Conservation (phyloP, 2,888 invertebrate species). For the Troides helena region DNA sequence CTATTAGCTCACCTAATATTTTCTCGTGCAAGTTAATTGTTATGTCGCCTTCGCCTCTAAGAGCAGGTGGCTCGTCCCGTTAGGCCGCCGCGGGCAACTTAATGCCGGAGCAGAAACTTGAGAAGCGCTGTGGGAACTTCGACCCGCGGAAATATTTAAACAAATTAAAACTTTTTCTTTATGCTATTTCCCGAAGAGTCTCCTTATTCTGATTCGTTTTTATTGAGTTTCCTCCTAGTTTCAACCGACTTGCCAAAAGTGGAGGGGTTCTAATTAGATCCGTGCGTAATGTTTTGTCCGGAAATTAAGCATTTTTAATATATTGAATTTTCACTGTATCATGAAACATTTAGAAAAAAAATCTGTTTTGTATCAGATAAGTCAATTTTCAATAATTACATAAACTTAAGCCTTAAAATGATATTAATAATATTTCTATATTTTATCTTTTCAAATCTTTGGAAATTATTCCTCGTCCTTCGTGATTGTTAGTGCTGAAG, state of each 20-base stretch:
- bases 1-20: slow-evolving; percentile 78
- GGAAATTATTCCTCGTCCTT: neutral
- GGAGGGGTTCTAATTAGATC: slow-evolving; percentile 39
- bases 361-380: neutral
- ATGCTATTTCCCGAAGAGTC: slow-evolving; percentile 58
- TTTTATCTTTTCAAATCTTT: too few species aligned
- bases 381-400: neutral
- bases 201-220: slow-evolving; percentile 62
- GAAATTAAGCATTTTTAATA: slow-evolving; percentile 21
- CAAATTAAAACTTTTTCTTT: slow-evolving; percentile 78
- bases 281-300: slow-evolving; percentile 33
- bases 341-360: neutral
- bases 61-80: slow-evolving; percentile 76
- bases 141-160: slow-evolving; percentile 73
- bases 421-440: too few species aligned
- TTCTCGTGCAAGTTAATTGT: slow-evolving; percentile 77
- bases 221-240: slow-evolving; percentile 55
- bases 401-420: too few species aligned
- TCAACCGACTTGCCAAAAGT: slow-evolving; percentile 42
- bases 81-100: slow-evolving; percentile 65
- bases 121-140: slow-evolving; percentile 56
- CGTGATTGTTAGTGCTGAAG: neutral
- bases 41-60: slow-evolving; percentile 76
- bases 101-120: slow-evolving; percentile 67
- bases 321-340: slow-evolving; percentile 6